phyloP scores from a whole-genome alignment of 2,797 vertebrate genomes.

The Danio choprae region DNA sequence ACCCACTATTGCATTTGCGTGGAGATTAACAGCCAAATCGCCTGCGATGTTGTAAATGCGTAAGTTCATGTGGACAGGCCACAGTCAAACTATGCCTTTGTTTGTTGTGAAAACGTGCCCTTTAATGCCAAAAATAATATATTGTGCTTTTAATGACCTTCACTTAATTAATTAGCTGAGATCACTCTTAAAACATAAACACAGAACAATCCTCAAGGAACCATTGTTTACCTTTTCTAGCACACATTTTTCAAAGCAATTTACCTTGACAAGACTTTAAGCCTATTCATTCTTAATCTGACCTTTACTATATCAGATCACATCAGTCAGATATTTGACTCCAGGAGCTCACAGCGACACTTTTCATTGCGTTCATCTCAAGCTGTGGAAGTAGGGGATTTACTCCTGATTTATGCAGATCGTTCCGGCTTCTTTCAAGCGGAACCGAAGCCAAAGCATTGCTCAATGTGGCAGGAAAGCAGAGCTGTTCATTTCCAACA shows the following conservation, averaged over 20 bases:
- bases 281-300: neutral
- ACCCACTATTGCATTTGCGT: no score
- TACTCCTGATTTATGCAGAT: slow-evolving; percentile 1
- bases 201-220: neutral
- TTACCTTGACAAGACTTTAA: neutral
- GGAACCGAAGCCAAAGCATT: slow-evolving; percentile 4
- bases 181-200: neutral
- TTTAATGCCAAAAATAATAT: no score
- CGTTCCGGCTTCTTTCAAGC: neutral
- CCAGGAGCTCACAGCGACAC: neutral
- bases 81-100: no score
- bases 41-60: no score
- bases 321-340: neutral
- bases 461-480: neutral
- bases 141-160: no score
- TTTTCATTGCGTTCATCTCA: neutral
- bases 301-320: neutral
- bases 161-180: no score
- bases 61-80: no score
- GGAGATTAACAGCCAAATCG: no score
- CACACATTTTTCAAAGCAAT: slow-evolving; percentile 1
- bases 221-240: neutral
- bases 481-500: neutral
- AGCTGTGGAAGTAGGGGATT: slow-evolving; percentile 9
- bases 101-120: no score